Percentiles rank a stretch among this genome's conserved stretches.
phyloP scores from a whole-genome alignment of 1,140 invertebrate species.

The Gryllus bimaculatus region DNA sequence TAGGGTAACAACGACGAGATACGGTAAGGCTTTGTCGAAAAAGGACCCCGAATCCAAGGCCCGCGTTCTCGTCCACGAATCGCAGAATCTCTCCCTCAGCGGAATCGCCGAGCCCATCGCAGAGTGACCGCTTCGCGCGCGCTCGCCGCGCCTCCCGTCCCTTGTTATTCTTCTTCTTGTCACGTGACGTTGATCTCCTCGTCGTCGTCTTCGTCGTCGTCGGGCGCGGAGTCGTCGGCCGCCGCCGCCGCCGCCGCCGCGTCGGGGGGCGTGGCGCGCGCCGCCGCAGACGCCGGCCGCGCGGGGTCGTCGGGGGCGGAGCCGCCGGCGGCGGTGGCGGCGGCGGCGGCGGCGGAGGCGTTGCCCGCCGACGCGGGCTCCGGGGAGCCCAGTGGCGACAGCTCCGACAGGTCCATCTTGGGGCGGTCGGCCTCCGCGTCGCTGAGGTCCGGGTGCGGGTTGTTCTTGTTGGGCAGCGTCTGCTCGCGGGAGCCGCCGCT shows the following conservation, averaged over 20 bases:
- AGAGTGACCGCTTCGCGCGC: too few relatives aligned
- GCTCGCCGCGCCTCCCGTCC: neutral
- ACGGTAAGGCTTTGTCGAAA: neutral
- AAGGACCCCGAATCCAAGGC: neutral
- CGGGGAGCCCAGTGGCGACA: slow-evolving; percentile 35
- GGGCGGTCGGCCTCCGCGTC: slow-evolving; percentile 74
- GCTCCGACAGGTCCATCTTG: slow-evolving; percentile 44
- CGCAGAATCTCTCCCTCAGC: neutral
- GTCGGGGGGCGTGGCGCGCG: slow-evolving; percentile 20
- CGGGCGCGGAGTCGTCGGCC: slow-evolving; percentile 53
- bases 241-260: slow-evolving; percentile 17
- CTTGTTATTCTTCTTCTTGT: slow-evolving; percentile 33
- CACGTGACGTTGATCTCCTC: slow-evolving; percentile 77
- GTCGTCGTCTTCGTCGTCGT: slow-evolving; percentile 63
- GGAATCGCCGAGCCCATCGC: neutral
- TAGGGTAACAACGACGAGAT: neutral
- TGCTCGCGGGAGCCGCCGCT: slow-evolving; percentile 87
- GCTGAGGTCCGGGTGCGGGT: slow-evolving; percentile 90
- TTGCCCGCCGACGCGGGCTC: slow-evolving; percentile 20
- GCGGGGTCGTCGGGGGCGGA: slow-evolving; percentile 30
- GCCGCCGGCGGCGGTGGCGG: slow-evolving; percentile 27
- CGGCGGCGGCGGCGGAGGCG: slow-evolving; percentile 25
- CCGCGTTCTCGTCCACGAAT: neutral
- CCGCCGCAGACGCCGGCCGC: slow-evolving; percentile 28
- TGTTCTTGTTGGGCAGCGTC: slow-evolving; percentile 92